These are phyloP conservation scores for Harmothoe impar DNA, from an alignment of 2,888 invertebrate species.

Conservation along the genomic window DNA sequence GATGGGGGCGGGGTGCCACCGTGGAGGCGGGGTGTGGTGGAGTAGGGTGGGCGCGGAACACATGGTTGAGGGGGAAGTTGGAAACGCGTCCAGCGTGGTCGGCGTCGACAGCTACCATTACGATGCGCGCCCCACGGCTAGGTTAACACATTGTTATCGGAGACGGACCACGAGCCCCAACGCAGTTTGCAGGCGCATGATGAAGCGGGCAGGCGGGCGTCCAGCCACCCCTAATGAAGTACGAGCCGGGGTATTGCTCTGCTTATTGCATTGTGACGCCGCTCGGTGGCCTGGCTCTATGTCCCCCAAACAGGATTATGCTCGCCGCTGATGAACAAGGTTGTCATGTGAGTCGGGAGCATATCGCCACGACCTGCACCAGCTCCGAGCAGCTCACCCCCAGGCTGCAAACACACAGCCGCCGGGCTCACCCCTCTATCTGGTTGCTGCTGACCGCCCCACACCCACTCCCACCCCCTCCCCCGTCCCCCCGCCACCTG, in stretches of 20 bases:
- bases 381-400: background rate
- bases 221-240: slow-evolving; percentile 9
- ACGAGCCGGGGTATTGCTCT: slow-evolving; percentile 26
- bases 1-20: background rate
- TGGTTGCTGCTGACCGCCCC: no score
- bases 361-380: background rate
- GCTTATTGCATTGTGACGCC: slow-evolving; percentile 55
- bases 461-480: no score
- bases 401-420: slow-evolving; percentile 9
- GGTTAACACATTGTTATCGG: slow-evolving; percentile 42
- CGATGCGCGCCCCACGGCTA: background rate
- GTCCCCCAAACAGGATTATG: slow-evolving; percentile 31
- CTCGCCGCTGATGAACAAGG: slow-evolving; percentile 33
- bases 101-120: background rate
- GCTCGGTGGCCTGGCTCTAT: background rate
- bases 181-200: background rate
- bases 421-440: background rate
- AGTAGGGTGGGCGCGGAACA: background rate
- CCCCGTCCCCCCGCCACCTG: no score
- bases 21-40: background rate
- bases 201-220: background rate
- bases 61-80: background rate
- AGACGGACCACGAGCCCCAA: background rate
- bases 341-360: slow-evolving; percentile 42
- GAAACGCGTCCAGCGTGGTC: background rate